Base-by-base conservation (phyloP, 2,797 vertebrate genomes). In the Eupleurogrammus muticus region DNA sequence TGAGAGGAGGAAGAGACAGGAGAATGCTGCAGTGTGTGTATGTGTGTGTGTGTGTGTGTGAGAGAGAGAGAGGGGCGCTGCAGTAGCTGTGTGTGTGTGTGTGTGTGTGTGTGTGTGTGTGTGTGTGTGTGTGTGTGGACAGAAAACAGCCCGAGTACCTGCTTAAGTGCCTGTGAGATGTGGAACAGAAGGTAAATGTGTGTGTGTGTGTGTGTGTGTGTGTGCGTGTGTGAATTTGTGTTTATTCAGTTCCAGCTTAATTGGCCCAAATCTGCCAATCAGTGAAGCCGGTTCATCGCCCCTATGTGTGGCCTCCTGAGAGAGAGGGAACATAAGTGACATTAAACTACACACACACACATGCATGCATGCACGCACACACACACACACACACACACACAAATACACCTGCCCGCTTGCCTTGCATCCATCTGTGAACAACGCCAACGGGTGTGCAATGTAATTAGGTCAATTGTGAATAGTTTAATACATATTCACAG, bases 231-330 rank as follows among this genome's bases (percentile, higher is more conserved):
- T 66, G 11, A 23, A 34, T 64, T 35, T 68, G 58, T 49, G n/a
- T 65, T 44, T 54, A 60, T 73, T 75, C 66, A 75, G 52, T 83
- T 89, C 53, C 21, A 48, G 42, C 54, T 81, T 93, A 93, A 93
- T 91, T 93, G 88, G 87, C 90, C 93, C 79, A 89, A 89, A 92
- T 94, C 85, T 93, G 92, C 88, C 93, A 92, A 77, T 92, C 86
- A 77, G 52, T n/a, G 55, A 57, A 23, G 50, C 71, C 4, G 19
- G 23, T 46, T 72, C 72, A 57, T 76, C 32, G 64, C 74, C 75
- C 82, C 78, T 68, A 67, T 56, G 35, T 57, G 73, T 72, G 75
- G 74, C 76, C 84, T 71, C 74, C 38, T 59, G 73, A 73, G 81
- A 69, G 53, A 10, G 42, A 28, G 19, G 66, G 60, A 71, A 79